Conservation (phyloP, 2,888 invertebrate species). For the Bombylius discolor region DNA sequence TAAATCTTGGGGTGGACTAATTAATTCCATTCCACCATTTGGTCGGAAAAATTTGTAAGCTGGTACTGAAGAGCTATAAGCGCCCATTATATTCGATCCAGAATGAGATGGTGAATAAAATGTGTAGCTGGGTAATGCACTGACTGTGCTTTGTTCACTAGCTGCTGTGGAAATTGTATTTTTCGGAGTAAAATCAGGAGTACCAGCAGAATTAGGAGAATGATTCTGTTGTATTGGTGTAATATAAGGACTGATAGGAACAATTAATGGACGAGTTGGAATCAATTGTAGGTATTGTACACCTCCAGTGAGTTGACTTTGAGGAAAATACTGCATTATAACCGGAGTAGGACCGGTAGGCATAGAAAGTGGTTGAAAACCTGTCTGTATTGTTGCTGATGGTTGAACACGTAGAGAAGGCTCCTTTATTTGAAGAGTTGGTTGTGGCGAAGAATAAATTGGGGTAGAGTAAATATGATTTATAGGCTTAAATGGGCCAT, state of each 20-base stretch:
- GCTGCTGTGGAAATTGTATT: neutral
- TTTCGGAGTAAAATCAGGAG: neutral
- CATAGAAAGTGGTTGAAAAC: neutral
- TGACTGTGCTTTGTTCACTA: neutral
- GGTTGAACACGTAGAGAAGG: neutral
- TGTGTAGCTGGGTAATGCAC: neutral
- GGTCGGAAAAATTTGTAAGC: constrained; percentile 26
- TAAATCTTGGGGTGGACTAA: constrained; percentile 18
- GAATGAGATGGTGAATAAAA: constrained; percentile 17
- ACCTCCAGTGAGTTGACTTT: constrained; percentile 23
- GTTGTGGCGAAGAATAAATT: neutral
- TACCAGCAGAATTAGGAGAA: neutral
- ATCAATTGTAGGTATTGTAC: constrained; percentile 33
- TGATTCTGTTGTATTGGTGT: constrained; percentile 9
- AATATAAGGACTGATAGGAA: constrained; percentile 31
- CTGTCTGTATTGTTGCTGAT: neutral
- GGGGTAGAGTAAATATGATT: neutral
- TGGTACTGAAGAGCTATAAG: constrained; percentile 17
- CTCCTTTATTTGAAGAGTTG: neutral
- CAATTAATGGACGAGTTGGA: constrained; percentile 32
- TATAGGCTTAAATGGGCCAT: neutral
- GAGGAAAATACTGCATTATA: constrained; percentile 33
- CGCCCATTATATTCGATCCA: neutral
- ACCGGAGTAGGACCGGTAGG: constrained; percentile 22
- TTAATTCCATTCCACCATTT: constrained; percentile 29